Percentiles rank a stretch among this genome's conserved stretches.
Evolutionary conservation across 2,113 vertebrate species (phyloP).

Genomic region (Sinocyclocheilus rhinocerous): DNA sequence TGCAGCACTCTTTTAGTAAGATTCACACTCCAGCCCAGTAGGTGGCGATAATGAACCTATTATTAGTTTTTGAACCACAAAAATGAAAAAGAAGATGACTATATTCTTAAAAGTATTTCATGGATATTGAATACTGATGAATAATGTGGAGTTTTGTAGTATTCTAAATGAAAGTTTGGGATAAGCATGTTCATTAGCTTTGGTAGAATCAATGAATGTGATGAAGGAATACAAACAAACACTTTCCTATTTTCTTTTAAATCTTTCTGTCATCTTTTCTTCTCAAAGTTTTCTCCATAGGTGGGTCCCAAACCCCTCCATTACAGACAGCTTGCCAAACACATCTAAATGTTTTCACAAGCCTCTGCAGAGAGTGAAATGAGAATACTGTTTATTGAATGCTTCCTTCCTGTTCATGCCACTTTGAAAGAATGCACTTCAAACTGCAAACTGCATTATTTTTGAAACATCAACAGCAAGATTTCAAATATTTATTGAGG

Average conservation of each 20-base stretch:
- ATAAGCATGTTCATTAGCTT: neutral
- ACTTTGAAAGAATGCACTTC: constrained; percentile 2
- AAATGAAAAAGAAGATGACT: neutral
- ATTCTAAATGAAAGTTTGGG: neutral
- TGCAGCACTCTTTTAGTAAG: neutral
- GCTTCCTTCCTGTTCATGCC: neutral
- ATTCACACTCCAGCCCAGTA: neutral
- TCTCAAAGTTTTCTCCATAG: neutral
- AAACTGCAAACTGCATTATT: constrained; percentile 10
- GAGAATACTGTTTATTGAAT: neutral
- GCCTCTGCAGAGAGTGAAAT: neutral
- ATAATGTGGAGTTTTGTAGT: neutral
- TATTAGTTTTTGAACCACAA: neutral
- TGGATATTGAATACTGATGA: neutral
- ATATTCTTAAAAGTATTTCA: neutral
- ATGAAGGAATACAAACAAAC: neutral
- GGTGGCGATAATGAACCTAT: neutral
- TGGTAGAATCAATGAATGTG: neutral
- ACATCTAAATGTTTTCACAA: neutral
- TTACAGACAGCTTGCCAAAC: neutral
- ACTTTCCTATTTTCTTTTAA: neutral
- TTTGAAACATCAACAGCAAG: neutral
- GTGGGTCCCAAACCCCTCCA: neutral
- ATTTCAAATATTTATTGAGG: constrained; percentile 10
- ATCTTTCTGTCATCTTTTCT: neutral